These are phyloP conservation scores for Idris sp. DNA, from an alignment of 1,140 invertebrate species.

Conservation along the genomic window DNA sequence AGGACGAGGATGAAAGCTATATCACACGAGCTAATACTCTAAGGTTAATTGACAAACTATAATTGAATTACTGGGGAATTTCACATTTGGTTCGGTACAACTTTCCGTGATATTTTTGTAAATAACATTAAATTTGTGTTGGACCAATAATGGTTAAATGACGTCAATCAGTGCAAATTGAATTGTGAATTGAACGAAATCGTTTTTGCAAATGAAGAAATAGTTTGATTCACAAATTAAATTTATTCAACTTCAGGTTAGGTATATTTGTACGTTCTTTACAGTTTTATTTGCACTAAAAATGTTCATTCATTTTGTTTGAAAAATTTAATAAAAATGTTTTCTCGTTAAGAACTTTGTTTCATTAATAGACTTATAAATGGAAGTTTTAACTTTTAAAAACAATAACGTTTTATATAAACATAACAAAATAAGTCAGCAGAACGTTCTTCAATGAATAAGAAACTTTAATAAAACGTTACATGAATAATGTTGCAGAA, in stretches of 20 bases:
- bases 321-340: too few species aligned
- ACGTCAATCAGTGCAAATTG: too few species aligned
- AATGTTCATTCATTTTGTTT: too few species aligned
- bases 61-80: constrained; percentile 26
- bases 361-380: neutral
- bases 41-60: constrained; percentile 36
- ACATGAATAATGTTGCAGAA: constrained; percentile 9
- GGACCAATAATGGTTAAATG: too few species aligned
- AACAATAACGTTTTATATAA: neutral
- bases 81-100: neutral
- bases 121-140: too few species aligned
- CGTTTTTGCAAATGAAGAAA: too few species aligned
- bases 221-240: too few species aligned
- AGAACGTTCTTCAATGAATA: too few species aligned
- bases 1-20: constrained; percentile 1
- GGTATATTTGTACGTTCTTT: too few species aligned
- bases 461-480: constrained; percentile 3
- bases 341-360: too few species aligned
- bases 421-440: constrained; percentile 4
- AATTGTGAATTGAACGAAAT: neutral
- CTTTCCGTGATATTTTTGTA: neutral
- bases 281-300: too few species aligned
- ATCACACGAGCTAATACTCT: constrained; percentile 13
- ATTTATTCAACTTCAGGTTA: too few species aligned
- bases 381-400: neutral